Evolutionary conservation across 2,888 invertebrate species (phyloP), one percentile per base, ranked within the genome.

Genomic region (Agrotis ipsilon): DNA sequence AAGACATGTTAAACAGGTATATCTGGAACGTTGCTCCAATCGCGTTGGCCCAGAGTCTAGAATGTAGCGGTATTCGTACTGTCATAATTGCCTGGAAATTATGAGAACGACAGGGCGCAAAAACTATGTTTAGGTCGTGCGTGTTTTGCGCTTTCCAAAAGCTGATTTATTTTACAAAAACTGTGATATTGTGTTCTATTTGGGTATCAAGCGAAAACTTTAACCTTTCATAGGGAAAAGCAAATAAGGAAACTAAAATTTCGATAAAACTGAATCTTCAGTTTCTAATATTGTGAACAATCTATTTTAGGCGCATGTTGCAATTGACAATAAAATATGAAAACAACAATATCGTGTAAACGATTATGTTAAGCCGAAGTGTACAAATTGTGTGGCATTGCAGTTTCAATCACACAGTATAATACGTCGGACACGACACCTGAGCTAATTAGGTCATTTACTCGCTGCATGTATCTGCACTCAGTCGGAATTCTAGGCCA

Each of bases 1-100:
- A 78, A 82, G 76, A 81, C 87, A 82, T 78, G 83, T 82, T 66
- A 55, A 88, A 88, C 89, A 78, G 82, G 88, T 88, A 85, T 84
- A 76, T 82, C 84, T 83, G 78, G 81, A 81, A 82, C 79, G 61
- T 84, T 84, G 76, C 73, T 81, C 68, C 68, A 85, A 84, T 80
- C 75, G 79, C 80, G 82, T 83, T 83, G 84, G 81, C 81, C 83
- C 77, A 76, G 75, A 83, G 84, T 83, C 86, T 85, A 86, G 86
- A 78, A 72, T 78, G 78, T 70, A 88, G 87, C 82, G 82, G 84
- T 72, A 78, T 75, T 81, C 66, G 61, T 55, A 73, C 72, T 75
- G 75, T 57, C 57, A 74, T 74, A 78, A 81, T 75, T 73, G 68
- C 65, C 66, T 75, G 73, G 70, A 83, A 65, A 80, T 74, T 75